A percentile compares a stretch with the other conserved stretches of the same genome.
These are phyloP conservation scores for Engraulis encrasicolus DNA, from an alignment of 2,113 vertebrate species.

Conservation along the genomic window DNA sequence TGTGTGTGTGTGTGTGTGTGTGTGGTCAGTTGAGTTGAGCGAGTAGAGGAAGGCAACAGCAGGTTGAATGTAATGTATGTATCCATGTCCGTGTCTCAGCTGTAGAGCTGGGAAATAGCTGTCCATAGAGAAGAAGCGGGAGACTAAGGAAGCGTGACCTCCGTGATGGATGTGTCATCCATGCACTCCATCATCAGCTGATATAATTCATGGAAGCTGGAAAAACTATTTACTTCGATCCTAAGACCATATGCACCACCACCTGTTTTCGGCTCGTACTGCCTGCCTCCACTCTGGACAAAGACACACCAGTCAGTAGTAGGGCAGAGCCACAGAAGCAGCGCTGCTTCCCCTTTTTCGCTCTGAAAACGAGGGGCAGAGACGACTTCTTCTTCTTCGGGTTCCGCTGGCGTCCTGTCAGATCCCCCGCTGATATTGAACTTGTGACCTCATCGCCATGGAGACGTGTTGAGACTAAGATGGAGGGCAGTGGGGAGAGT, in stretches of 20 bases:
- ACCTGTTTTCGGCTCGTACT: slow-evolving; percentile 2
- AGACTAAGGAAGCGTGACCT: slow-evolving; percentile 64
- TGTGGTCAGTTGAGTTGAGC: too few species aligned
- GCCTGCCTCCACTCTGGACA: background rate
- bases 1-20: too few species aligned
- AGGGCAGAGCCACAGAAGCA: slow-evolving; percentile 1
- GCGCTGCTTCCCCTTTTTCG: background rate
- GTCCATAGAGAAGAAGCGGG: slow-evolving; percentile 68
- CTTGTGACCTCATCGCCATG: slow-evolving; percentile 88
- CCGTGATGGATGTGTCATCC: slow-evolving; percentile 15
- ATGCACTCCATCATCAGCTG: slow-evolving; percentile 58
- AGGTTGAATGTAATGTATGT: slow-evolving; percentile 65
- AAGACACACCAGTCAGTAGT: background rate
- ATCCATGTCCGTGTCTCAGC: too few species aligned
- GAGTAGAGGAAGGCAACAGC: slow-evolving; percentile 45
- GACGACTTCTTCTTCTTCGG: slow-evolving; percentile 41
- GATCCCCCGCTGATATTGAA: slow-evolving; percentile 91
- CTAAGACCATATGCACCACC: slow-evolving; percentile 19
- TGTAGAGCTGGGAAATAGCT: slow-evolving; percentile 57
- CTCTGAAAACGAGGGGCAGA: background rate
- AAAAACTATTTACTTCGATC: slow-evolving; percentile 62
- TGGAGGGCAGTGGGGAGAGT: slow-evolving; percentile 93
- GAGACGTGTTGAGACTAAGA: slow-evolving; percentile 90
- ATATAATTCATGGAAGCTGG: slow-evolving; percentile 62
- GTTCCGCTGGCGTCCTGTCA: slow-evolving; percentile 76